Percentiles rank a stretch among this genome's conserved stretches.
Conservation (phyloP, 2,888 invertebrate genomes). For the Patella depressa region DNA sequence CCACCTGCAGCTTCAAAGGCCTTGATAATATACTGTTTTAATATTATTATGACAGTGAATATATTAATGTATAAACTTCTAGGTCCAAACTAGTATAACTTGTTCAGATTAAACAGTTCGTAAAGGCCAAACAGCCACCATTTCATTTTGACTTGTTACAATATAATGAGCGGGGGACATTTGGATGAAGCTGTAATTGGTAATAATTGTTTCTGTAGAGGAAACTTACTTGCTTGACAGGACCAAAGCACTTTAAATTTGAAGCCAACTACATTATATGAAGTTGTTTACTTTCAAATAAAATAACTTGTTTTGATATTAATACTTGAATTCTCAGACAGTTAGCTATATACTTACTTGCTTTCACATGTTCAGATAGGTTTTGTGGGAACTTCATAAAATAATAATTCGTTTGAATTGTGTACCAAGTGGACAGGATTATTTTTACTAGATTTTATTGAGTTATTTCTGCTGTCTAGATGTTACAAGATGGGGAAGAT, state of each 20-base stretch:
- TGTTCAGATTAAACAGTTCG: too few species aligned
- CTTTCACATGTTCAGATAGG: not conserved
- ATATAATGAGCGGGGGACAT: too few species aligned
- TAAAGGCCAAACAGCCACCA: too few species aligned
- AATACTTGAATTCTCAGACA: conserved; percentile 1
- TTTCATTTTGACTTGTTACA: too few species aligned
- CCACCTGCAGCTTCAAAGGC: too few species aligned
- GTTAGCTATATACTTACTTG: not conserved
- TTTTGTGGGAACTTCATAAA: not conserved
- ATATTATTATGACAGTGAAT: too few species aligned
- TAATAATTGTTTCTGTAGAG: not conserved
- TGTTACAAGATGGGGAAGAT: not conserved
- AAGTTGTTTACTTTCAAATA: conserved; percentile 11
- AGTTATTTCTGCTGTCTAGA: not conserved
- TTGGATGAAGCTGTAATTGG: not conserved
- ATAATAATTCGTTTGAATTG: not conserved
- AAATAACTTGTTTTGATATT: conserved; percentile 5
- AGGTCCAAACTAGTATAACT: too few species aligned
- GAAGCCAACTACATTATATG: not conserved
- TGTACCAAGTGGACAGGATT: not conserved
- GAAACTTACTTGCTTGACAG: not conserved
- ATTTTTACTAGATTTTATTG: not conserved
- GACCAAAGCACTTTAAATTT: conserved; percentile 5
- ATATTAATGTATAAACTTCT: too few species aligned
- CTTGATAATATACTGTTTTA: too few species aligned